Percentiles rank a stretch among this genome's conserved stretches.
Conservation (phyloP, 2,113 vertebrate species). For the Apistogramma diplotaenia region DNA sequence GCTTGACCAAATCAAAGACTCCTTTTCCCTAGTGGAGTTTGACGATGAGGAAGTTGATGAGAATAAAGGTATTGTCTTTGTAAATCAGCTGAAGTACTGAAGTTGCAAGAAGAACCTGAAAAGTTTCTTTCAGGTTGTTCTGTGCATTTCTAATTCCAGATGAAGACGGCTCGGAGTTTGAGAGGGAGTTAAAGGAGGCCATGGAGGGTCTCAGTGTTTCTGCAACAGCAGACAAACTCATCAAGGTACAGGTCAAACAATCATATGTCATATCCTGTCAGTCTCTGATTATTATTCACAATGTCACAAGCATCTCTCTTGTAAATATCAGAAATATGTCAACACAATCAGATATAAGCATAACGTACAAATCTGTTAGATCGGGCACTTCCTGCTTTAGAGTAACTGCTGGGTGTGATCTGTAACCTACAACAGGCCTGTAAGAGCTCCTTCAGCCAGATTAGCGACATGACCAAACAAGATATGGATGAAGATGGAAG, state of each 20-base stretch:
- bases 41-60: conserved; percentile 93
- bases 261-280: fast-evolving
- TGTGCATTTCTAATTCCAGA: conserved; percentile 62
- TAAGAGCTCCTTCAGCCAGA: conserved; percentile 50
- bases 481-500: conserved; percentile 14
- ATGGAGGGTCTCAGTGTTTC: conserved; percentile 82
- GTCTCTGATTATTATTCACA: neutral
- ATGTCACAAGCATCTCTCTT: neutral
- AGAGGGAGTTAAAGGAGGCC: conserved; percentile 81
- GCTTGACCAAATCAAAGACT: conserved; percentile 83
- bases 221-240: conserved; percentile 81
- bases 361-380: neutral
- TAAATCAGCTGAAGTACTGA: fast-evolving
- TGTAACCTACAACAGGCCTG: conserved; percentile 64
- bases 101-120: neutral
- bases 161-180: conserved; percentile 82
- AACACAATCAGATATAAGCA: neutral
- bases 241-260: conserved; percentile 70
- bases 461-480: conserved; percentile 48
- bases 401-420: neutral
- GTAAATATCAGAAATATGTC: neutral
- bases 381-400: fast-evolving
- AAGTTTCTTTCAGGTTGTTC: too few relatives aligned
- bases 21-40: conserved; percentile 90
- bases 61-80: conserved; percentile 72